Base-by-base conservation (phyloP, 92 coral and sea anemone species). In the Epizoanthus fatuus region DNA sequence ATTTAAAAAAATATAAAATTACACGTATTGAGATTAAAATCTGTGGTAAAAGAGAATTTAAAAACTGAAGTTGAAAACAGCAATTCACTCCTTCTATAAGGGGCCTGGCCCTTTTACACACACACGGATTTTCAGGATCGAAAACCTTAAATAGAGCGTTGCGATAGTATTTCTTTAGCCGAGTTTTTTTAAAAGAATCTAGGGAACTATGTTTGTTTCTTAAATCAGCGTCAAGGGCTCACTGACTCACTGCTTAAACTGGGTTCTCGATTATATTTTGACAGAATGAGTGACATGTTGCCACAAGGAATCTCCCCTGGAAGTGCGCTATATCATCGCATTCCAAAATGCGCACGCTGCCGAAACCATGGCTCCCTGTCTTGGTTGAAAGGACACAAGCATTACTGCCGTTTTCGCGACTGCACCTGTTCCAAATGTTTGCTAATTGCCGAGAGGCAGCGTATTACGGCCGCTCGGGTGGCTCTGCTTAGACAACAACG, bases 281-380 rank as follows among this genome's bases (percentile, higher is more conserved):
- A 12, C 72, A 95, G 98, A 73, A 95, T 95, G 98, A 95, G 95
- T 88, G 99, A 97, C 19, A 95, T 93, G 78, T 83, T 95, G 64
- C 94, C 98, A 0, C 94, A 88, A 75, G 98, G 95, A 62, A 98
- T 96, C 76, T 85, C 93, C 45, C 99, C 99, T 0, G 96, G 97
- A 19, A 92, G 93, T 67, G 98, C 99, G n/a, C 81, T 95, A 76
- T 97, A 97, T 66, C 98, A 97, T 72, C 95, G 99, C 22, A 97
- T 95, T 64, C 99, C 99, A 35, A 97, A 97, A 75, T 97, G 99
- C 74, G 98, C 98, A 15, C 99, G 99, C 53, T 97, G 99, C 77
- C 97, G 99, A 8, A 97, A 95, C 42, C 99, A 97, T 51, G 98
- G 98, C 59, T 95, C 98, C 15, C 81, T 97, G 22, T 95, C 99